Evolutionary conservation across 2,888 invertebrate genomes (phyloP).

Genomic region (Synanthedon tipuliformis): DNA sequence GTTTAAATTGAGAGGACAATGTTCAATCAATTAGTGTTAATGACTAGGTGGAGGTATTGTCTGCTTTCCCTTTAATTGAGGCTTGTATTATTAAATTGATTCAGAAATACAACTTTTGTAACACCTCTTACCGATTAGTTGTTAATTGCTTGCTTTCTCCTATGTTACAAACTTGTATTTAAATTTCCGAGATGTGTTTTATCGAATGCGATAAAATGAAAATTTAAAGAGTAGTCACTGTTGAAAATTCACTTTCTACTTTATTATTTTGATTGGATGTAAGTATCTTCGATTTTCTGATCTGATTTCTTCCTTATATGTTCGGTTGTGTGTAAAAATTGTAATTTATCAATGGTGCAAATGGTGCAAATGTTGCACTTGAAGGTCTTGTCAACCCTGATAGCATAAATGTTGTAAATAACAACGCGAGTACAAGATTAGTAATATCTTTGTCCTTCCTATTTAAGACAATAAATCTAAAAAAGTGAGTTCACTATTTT

Average conservation of each 20-base stretch:
- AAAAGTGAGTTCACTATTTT: not conserved
- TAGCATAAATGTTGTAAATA: too few species aligned
- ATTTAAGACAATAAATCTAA: not conserved
- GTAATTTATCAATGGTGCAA: too few species aligned
- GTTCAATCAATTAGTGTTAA: conserved; percentile 20
- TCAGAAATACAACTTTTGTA: conserved; percentile 59
- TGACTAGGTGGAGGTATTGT: conserved; percentile 31
- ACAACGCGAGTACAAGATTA: too few species aligned
- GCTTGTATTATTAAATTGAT: conserved; percentile 60
- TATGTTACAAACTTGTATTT: conserved; percentile 38
- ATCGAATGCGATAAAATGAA: conserved; percentile 34
- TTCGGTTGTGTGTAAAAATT: too few species aligned
- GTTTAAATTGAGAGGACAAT: conserved; percentile 7
- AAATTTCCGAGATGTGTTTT: conserved; percentile 35
- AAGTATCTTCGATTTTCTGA: too few species aligned
- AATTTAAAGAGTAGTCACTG: conserved; percentile 23
- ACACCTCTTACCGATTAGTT: conserved; percentile 46
- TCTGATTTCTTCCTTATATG: too few species aligned
- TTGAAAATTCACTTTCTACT: conserved; percentile 15
- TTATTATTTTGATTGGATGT: conserved; percentile 5
- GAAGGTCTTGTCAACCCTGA: too few species aligned
- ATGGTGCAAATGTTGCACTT: too few species aligned
- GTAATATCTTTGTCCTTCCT: too few species aligned
- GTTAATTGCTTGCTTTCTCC: conserved; percentile 63
- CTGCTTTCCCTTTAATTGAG: conserved; percentile 63